A percentile compares a stretch with the other conserved stretches of the same genome.
phyloP scores from a whole-genome alignment of 2,113 vertebrate species.

The Ictalurus furcatus region DNA sequence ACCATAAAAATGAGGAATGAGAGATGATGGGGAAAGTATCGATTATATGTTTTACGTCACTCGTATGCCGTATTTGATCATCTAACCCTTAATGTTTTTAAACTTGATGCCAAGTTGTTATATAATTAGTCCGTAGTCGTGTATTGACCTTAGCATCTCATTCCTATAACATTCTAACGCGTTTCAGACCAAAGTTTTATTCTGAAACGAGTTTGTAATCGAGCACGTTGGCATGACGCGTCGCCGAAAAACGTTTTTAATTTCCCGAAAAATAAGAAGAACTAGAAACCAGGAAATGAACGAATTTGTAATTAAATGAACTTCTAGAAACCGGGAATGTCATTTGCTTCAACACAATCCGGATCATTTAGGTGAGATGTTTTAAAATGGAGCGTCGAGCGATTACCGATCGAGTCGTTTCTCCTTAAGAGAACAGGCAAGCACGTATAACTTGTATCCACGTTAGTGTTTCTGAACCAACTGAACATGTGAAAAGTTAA shows the following conservation, averaged over 20 bases:
- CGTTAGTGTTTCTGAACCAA: neutral
- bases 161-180: too few species aligned
- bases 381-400: too few species aligned
- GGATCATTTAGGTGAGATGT: neutral
- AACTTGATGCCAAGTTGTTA: neutral
- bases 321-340: neutral
- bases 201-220: neutral
- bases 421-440: neutral
- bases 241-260: neutral
- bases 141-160: neutral
- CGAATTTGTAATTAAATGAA: neutral
- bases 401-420: neutral
- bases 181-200: neutral
- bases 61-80: neutral
- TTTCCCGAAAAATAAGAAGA: neutral
- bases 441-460: neutral
- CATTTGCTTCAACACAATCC: neutral
- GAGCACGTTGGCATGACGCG: neutral
- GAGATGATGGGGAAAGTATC: too few species aligned
- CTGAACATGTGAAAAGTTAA: too few species aligned
- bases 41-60: neutral
- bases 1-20: neutral
- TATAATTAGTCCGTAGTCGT: neutral
- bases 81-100: neutral
- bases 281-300: too few species aligned